Evolutionary conservation across 2,888 invertebrate genomes (phyloP).

Genomic region (Hanleya hanleyi): DNA sequence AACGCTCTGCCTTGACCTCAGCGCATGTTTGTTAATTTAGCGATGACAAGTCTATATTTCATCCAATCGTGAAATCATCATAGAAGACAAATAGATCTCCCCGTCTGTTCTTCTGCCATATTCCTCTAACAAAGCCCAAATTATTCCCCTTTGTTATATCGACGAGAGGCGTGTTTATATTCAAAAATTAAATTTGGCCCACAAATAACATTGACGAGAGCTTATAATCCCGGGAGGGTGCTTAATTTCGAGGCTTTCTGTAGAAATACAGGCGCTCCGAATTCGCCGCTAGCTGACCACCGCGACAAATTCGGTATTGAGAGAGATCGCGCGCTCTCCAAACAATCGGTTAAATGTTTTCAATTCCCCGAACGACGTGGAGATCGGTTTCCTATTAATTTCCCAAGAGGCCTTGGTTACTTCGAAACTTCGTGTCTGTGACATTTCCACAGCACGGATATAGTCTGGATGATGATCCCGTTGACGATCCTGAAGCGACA

Average conservation of each 20-base stretch:
- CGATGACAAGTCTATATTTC: not conserved
- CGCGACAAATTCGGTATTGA: not conserved
- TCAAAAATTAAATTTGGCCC: slow-evolving; percentile 8
- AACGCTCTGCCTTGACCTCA: no score
- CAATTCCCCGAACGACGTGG: not conserved
- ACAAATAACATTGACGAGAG: slow-evolving; percentile 1
- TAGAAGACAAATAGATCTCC: not conserved
- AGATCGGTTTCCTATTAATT: slow-evolving; percentile 3
- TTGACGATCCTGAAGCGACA: no score
- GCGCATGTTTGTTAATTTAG: no score
- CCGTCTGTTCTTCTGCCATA: not conserved
- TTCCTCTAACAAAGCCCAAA: not conserved
- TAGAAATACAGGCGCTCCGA: not conserved
- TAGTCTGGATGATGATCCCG: no score
- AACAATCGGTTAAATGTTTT: slow-evolving; percentile 11
- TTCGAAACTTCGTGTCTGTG: not conserved
- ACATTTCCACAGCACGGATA: no score
- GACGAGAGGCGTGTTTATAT: not conserved
- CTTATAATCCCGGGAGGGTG: not conserved
- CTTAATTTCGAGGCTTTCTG: slow-evolving; percentile 1
- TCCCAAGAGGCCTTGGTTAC: not conserved
- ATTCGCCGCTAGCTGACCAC: not conserved
- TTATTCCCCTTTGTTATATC: not conserved
- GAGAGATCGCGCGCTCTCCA: not conserved
- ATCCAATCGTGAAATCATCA: not conserved